Base-by-base conservation (phyloP, 2,797 vertebrate genomes). In the Trachops cirrhosus region DNA sequence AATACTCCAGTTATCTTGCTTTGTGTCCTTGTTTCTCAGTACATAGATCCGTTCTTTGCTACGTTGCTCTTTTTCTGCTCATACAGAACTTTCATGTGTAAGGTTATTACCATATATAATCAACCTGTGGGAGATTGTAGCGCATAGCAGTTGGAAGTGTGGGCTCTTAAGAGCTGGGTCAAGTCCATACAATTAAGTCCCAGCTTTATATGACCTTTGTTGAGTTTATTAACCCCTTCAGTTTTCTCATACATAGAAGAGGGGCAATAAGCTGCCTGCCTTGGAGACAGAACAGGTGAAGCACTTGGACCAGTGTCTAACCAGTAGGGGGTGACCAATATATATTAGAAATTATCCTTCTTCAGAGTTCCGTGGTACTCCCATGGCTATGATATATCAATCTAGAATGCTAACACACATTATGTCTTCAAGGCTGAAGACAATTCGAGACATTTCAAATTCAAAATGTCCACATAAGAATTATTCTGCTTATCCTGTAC, bases 371-470 rank as follows among this genome's bases (percentile, higher is more conserved):
- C 74, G 24, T 54, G 29, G 6, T 70, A 9, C 6, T 29, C 0
- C 2, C 16, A 21, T 50, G 14, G 44, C 34, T 62, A 0, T 75
- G 6, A 0, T 29, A 4, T 41, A 46, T 37, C 2, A 29, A 4
- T 59, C 21, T 59, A 12, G 9, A 79, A 39, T 39, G 29, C 44
- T 26, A 41, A 83, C 26, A 18, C 62, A 16, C 24, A 54, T 26
- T 22, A 19, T 6, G 11, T 37, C 32, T 19, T 57, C 39, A 22
- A 67, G 62, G n/a, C 9, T 48, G 75, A n/a, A n/a, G n/a, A n/a
- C n/a, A n/a, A n/a, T n/a, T n/a, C n/a, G n/a, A 86, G 14, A 83
- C 46, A 59, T 59, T 79, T 84, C 21, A 84, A 71, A 67, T 86
- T 75, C 5, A 48, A 74, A 86, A 34, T 10, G 83, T 52, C 9